Base-by-base conservation (phyloP, 2,888 invertebrate species). In the Baccha elongata region DNA sequence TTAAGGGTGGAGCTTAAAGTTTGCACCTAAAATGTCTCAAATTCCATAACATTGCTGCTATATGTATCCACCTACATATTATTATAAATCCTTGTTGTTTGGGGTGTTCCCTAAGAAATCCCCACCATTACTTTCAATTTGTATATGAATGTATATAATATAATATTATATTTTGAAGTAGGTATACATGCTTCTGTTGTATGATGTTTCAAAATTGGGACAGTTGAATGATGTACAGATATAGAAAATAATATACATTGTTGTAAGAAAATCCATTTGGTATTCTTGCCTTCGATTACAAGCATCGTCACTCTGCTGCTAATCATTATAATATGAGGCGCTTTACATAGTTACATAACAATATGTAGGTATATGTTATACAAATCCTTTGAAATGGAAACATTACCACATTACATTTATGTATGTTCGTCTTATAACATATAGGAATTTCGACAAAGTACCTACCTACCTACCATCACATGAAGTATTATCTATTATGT, bases 251-350 rank as follows among this genome's bases (percentile, higher is more conserved):
- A 23, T 23, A 15, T n/a, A 32, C 46, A 64, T 65, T 65, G 64
- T 65, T 46, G 13, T 35, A 21, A 15, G 53, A 65, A 73, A 73
- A 64, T 65, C 37, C 46, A 73, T 65, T 65, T 37, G 44, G 37
- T 65, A 26, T 48, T 65, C 37, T 46, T 73, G 64, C 64, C 23
- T 55, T 55, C 64, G 73, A 64, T 73, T 48, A 55, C 32, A 53
- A 50, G 42, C 32, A 13, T 26, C 23, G 32, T 35, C 53, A 55
- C 15, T 55, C 37, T 55, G 13, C n/a, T 65, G 37, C 46, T 53
- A 55, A 73, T 73, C 64, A 73, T 73, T 73, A 21, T 48, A 73
- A 64, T 55, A 42, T n/a, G n/a, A n/a, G n/a, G n/a, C n/a, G n/a
- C n/a, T n/a, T n/a, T n/a, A n/a, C n/a, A n/a, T n/a, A n/a, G n/a